Percentiles rank a stretch among this genome's conserved stretches.
Conservation (phyloP, 2,113 vertebrate species). For the Alligator mississippiensis region DNA sequence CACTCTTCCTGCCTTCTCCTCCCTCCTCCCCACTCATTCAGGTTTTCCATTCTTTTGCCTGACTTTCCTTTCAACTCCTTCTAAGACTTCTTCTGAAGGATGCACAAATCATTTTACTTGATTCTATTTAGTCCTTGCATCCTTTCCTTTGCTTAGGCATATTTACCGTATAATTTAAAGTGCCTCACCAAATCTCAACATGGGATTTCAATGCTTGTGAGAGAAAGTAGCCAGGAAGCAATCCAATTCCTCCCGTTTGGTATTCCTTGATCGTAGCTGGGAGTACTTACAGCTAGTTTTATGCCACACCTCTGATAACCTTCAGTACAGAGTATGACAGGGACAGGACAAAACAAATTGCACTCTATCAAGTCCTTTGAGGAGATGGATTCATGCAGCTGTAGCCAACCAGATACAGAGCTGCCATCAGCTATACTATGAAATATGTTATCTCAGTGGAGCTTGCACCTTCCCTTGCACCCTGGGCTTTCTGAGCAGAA, state of each 20-base stretch:
- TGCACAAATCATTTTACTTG: background rate
- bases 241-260: background rate
- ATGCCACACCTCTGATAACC: background rate
- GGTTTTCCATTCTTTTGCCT: background rate
- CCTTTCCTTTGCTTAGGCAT: background rate
- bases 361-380: background rate
- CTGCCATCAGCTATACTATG: background rate
- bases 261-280: background rate
- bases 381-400: background rate
- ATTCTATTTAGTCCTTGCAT: background rate
- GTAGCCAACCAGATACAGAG: background rate
- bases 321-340: background rate
- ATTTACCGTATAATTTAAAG: background rate
- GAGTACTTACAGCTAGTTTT: background rate
- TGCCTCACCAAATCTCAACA: background rate
- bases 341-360: background rate
- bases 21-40: background rate
- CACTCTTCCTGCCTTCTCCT: background rate
- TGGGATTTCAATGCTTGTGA: background rate
- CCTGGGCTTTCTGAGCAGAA: background rate
- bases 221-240: rapidly evolving
- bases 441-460: background rate
- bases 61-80: background rate
- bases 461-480: background rate
- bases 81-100: background rate